A percentile compares a stretch with the other conserved stretches of the same genome.
Evolutionary conservation across 2,113 vertebrate species (phyloP).

Genomic region (Rattus rattus): DNA sequence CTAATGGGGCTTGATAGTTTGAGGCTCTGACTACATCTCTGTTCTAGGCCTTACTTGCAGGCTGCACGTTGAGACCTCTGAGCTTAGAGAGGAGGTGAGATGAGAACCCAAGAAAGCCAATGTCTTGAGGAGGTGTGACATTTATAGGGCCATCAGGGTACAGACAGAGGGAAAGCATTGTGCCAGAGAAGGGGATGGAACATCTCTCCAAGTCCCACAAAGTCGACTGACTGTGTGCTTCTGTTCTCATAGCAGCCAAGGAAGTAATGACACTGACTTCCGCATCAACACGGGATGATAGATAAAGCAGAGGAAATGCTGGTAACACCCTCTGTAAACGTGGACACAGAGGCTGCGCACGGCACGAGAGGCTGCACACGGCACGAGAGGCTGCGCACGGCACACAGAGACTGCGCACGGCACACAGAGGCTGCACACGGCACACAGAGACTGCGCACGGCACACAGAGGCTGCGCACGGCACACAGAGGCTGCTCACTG

Average conservation of each 20-base stretch:
- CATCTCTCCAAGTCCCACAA: neutral
- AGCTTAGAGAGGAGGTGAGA: neutral
- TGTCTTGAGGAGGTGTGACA: neutral
- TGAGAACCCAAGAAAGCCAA: neutral
- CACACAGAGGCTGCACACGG: too few relatives aligned
- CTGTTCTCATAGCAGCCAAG: neutral
- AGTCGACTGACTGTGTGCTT: neutral
- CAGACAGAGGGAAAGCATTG: neutral
- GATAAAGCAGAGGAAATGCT: neutral
- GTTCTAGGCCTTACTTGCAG: neutral
- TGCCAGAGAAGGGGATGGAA: neutral
- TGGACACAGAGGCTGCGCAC: neutral
- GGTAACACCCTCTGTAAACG: neutral
- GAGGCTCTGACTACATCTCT: neutral
- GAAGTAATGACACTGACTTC: too few relatives aligned
- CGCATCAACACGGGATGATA: neutral
- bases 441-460: too few relatives aligned
- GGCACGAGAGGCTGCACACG: too few relatives aligned
- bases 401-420: too few relatives aligned
- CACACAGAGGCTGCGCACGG: too few relatives aligned
- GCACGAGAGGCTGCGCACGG: too few relatives aligned
- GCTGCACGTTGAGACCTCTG: neutral
- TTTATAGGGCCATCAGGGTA: neutral
- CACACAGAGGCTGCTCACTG: too few relatives aligned
- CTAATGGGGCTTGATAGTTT: neutral